Conservation (phyloP, 2,888 invertebrate species). For the Hydriomena furcata region DNA sequence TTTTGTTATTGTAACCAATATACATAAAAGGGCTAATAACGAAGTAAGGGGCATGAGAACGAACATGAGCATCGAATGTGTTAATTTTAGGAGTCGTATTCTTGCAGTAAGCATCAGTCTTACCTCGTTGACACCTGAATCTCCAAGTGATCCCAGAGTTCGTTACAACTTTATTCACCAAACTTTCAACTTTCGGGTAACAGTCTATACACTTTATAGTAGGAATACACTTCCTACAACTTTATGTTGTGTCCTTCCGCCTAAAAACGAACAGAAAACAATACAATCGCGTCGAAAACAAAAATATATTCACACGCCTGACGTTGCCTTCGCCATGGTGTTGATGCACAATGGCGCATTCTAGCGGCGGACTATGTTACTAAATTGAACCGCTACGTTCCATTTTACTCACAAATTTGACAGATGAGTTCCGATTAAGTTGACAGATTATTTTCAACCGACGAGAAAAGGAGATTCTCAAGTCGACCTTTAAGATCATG, state of each 20-base stretch:
- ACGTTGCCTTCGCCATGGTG: constrained; percentile 79
- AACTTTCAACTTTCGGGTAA: constrained; percentile 68
- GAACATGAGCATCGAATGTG: constrained; percentile 47
- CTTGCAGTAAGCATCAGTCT: constrained; percentile 71
- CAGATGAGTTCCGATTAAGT: too few species aligned
- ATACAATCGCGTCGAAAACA: constrained; percentile 73
- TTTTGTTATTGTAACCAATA: constrained; percentile 40
- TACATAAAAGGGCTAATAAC: constrained; percentile 45
- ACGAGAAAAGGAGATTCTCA: too few species aligned
- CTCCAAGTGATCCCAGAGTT: constrained; percentile 77
- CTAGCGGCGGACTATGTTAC: constrained; percentile 44
- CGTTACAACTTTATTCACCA: constrained; percentile 78
- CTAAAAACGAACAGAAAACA: constrained; percentile 71
- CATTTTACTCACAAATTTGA: constrained; percentile 39
- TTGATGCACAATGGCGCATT: constrained; percentile 63
- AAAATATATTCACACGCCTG: constrained; percentile 75
- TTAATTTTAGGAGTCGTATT: constrained; percentile 69
- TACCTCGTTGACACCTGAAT: constrained; percentile 84
- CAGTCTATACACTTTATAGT: constrained; percentile 56
- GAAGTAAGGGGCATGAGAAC: constrained; percentile 38
- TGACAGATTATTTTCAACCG: neutral
- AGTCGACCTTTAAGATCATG: too few species aligned
- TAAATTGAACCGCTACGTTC: constrained; percentile 37
- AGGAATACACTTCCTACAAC: constrained; percentile 58
- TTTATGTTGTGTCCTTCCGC: constrained; percentile 64